Conservation (phyloP, 2,797 vertebrate genomes). For the Alfaro cultratus region DNA sequence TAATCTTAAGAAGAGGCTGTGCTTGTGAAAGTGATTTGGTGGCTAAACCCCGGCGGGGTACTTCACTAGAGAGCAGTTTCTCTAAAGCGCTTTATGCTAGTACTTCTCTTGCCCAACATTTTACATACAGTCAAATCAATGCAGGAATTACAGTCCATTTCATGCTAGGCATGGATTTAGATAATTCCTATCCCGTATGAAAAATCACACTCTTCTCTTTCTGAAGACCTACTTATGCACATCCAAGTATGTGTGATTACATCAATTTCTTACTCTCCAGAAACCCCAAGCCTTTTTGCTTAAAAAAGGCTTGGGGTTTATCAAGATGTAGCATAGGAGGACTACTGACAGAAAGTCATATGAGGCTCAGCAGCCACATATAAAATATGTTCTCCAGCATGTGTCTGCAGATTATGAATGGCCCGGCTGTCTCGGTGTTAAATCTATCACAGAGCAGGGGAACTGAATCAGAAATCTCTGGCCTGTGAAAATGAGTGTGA, state of each 20-base stretch:
- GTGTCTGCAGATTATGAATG: slow-evolving; percentile 62
- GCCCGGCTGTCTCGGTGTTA: slow-evolving; percentile 50
- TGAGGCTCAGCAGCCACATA: slow-evolving; percentile 46
- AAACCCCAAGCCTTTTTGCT: slow-evolving; percentile 58
- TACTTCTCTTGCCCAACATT: slow-evolving; percentile 21
- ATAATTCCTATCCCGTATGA: slow-evolving; percentile 35
- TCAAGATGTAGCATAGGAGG: slow-evolving; percentile 66
- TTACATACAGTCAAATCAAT: slow-evolving; percentile 37
- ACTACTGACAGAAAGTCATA: slow-evolving; percentile 53
- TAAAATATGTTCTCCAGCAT: slow-evolving; percentile 55
- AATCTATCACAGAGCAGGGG: slow-evolving; percentile 47
- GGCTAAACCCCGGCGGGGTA: slow-evolving; percentile 23
- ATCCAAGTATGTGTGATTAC: slow-evolving; percentile 66
- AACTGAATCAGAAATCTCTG: slow-evolving; percentile 49
- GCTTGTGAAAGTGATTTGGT: slow-evolving; percentile 48
- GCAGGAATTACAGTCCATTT: slow-evolving; percentile 53
- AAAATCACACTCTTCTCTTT: slow-evolving; percentile 54
- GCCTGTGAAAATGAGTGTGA: slow-evolving; percentile 67
- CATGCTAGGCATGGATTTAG: slow-evolving; percentile 57
- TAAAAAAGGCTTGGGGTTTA: too few relatives aligned
- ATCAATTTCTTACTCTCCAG: slow-evolving; percentile 66
- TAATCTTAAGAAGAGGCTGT: slow-evolving; percentile 24
- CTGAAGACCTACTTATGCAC: slow-evolving; percentile 46
- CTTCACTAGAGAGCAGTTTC: slow-evolving; percentile 38
- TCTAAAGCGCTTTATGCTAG: slow-evolving; percentile 42